A percentile compares a stretch with the other conserved stretches of the same genome.
Conservation (phyloP, 2,888 invertebrate species). For the Lasioglossum lativentre region DNA sequence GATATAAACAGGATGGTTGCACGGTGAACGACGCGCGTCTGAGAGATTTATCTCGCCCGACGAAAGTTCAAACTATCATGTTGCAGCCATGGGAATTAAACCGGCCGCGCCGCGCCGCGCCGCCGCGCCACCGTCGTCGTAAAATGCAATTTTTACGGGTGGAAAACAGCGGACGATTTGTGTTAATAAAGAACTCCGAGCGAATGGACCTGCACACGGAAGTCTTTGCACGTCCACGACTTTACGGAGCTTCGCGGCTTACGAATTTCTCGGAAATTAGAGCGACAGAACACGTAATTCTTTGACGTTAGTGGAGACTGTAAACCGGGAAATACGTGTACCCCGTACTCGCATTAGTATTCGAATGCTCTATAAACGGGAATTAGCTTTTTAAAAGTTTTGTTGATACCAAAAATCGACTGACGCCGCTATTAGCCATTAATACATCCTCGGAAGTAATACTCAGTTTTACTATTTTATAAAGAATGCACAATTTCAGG, state of each 20-base stretch:
- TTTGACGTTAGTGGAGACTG: not conserved
- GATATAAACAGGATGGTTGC: conserved; percentile 4
- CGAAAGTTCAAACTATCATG: not conserved
- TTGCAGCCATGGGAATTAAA: not conserved
- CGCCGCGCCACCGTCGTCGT: too few species aligned
- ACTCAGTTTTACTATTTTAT: too few species aligned
- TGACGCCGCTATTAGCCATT: too few species aligned
- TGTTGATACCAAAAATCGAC: not conserved
- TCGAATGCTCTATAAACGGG: not conserved
- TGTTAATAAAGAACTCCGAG: not conserved
- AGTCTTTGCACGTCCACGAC: conserved; percentile 6
- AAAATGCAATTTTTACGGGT: conserved; percentile 2
- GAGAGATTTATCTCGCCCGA: conserved; percentile 1
- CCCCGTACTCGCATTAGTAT: not conserved
- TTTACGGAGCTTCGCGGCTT: not conserved
- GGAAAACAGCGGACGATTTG: not conserved
- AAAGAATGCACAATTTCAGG: too few species aligned
- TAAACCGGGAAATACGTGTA: not conserved
- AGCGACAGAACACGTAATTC: not conserved
- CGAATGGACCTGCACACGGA: not conserved
- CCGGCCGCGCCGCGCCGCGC: too few species aligned
- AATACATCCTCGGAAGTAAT: too few species aligned
- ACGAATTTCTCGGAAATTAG: not conserved
- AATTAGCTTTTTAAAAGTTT: not conserved
- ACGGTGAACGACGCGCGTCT: not conserved